Evolutionary conservation across 1,140 invertebrate genomes (phyloP), one percentile per base, ranked within the genome.

Genomic region (Lepidurus apus): DNA sequence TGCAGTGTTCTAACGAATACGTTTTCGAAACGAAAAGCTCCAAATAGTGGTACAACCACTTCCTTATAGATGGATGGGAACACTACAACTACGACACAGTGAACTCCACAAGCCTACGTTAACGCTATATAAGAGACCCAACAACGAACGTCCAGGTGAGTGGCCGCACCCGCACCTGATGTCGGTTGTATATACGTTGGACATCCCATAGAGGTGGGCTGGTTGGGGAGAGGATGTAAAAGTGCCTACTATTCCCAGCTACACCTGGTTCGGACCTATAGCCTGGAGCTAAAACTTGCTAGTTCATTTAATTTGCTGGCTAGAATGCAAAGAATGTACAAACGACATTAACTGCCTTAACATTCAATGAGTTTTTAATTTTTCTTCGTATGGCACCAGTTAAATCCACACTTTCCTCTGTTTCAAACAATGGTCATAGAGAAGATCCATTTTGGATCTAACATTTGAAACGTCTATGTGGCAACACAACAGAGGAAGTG

Each of bases 91-190:
- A 65, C 21, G 53, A 17, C 13, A 65, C 7, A n/a, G 17, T 65
- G 13, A 65, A 65, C 53, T 65, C 53, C 6, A 21, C 53, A 65
- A 7, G 53, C n/a, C 53, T 65, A 65, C 21, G 53, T 21, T 21
- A 65, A 65, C 53, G 53, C 53, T 65, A 17, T 65, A 65, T 4
- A 65, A 65, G 53, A 65, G 17, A 34, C 53, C 53, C 53, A 65
- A 65, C 53, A 65, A 65, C 53, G 53, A 65, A 65, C 53, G 53
- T 65, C 53, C 53, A 65, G 53, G 53, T 65, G 53, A 65, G 53
- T 65, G 53, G 53, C 53, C 53, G 53, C 53, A 65, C 53, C 53
- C 13, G 53, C 53, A 65, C 13, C 53, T 65, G 53, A 65, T 21
- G 13, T 21, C 21, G 13, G 53, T 65, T 65, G 53, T 65, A 65